Percentiles rank a stretch among this genome's conserved stretches.
Conservation (phyloP, 1,140 invertebrate genomes). For the Glossosoma conforme region DNA sequence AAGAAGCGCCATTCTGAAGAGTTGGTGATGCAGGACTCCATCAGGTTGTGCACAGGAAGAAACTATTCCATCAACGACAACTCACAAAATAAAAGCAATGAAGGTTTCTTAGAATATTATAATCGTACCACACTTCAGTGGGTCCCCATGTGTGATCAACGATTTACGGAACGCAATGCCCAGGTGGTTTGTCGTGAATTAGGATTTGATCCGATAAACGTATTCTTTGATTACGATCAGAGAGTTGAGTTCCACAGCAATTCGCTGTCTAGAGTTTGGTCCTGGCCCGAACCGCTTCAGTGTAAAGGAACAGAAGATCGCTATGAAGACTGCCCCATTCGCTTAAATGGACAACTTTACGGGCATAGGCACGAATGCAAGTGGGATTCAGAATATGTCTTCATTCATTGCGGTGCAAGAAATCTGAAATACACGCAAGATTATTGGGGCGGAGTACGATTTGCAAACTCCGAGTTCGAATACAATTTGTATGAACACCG, state of each 20-base stretch:
- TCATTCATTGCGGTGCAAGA: conserved; percentile 83
- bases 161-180: conserved; percentile 92
- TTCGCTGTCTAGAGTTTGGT: conserved; percentile 78
- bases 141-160: conserved; percentile 92
- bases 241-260: conserved; percentile 82
- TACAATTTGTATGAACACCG: conserved; percentile 75
- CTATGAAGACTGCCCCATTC: conserved; percentile 82
- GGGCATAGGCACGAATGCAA: conserved; percentile 78
- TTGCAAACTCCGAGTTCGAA: conserved; percentile 86
- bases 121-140: conserved; percentile 93
- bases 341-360: conserved; percentile 84
- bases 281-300: conserved; percentile 90
- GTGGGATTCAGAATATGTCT: conserved; percentile 89
- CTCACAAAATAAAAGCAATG: conserved; percentile 49
- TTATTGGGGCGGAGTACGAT: conserved; percentile 96
- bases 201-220: conserved; percentile 85
- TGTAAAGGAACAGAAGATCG: conserved; percentile 78
- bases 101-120: conserved; percentile 91
- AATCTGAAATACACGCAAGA: conserved; percentile 64
- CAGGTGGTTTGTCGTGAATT: conserved; percentile 93
- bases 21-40: conserved; percentile 52
- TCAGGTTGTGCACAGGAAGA: conserved; percentile 68
- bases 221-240: conserved; percentile 74
- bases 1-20: conserved; percentile 49
- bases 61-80: conserved; percentile 59